Percentiles rank a stretch among this genome's conserved stretches.
phyloP scores from a whole-genome alignment of 2,113 vertebrate species.

The Pterocles gutturalis region DNA sequence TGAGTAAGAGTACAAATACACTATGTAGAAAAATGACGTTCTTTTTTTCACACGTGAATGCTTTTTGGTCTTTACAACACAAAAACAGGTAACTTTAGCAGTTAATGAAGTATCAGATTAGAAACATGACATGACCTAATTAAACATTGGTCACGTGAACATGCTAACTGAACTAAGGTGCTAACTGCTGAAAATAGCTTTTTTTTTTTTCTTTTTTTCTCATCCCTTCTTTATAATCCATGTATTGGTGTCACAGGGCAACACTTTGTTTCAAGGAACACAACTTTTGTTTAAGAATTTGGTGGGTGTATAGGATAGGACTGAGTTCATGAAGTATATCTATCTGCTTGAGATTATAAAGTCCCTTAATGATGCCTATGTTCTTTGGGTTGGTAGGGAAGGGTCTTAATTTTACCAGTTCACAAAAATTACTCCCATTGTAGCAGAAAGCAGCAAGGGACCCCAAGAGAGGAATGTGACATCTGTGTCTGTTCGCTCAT shows the following conservation, averaged over 20 bases:
- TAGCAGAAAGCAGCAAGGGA: not conserved
- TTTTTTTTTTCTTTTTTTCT: not conserved
- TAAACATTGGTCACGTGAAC: not conserved
- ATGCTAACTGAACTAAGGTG: not conserved
- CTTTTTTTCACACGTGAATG: not conserved
- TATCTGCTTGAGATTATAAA: not conserved
- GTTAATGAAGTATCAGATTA: not conserved
- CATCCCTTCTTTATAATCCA: not conserved
- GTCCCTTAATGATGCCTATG: not conserved
- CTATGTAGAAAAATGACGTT: not conserved
- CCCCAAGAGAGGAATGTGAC: not conserved
- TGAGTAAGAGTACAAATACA: not conserved
- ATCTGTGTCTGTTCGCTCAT: not conserved
- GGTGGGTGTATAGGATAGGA: not conserved
- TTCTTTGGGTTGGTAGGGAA: not conserved
- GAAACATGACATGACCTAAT: not conserved
- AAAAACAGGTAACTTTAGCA: not conserved
- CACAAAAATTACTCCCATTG: not conserved
- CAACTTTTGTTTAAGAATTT: not conserved
- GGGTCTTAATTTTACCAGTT: not conserved
- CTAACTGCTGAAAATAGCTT: not conserved
- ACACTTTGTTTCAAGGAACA: not conserved
- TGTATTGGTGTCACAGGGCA: not conserved
- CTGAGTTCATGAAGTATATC: not conserved
- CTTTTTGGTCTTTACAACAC: not conserved